Evolutionary conservation across 1,140 invertebrate species (phyloP).

Genomic region (Pseudomyrmex gracilis): DNA sequence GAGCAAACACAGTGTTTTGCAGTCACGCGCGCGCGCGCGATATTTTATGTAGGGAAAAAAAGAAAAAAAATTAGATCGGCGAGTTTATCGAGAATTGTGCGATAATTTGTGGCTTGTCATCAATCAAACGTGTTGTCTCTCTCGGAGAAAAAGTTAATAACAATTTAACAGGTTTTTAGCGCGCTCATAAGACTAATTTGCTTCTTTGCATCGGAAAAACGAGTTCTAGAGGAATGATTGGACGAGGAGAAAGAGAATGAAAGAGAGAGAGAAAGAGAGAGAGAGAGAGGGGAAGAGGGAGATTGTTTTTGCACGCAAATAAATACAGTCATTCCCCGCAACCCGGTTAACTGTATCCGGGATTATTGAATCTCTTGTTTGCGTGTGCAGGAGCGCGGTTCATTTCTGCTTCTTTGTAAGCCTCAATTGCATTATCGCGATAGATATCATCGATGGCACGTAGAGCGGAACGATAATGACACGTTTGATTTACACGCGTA

Average conservation of each 20-base stretch:
- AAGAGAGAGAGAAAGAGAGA: no score
- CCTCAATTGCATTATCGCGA: conserved; percentile 14
- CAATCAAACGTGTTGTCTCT: background rate
- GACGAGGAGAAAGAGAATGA: no score
- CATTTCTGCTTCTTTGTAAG: conserved; percentile 45
- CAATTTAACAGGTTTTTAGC: conserved; percentile 14
- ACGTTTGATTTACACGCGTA: conserved; percentile 43
- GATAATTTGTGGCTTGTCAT: background rate
- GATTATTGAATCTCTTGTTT: conserved; percentile 58
- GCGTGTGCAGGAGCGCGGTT: background rate
- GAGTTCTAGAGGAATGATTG: background rate
- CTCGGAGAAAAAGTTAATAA: background rate
- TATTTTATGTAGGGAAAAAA: no score
- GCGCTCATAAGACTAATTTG: background rate
- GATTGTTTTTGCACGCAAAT: conserved; percentile 16
- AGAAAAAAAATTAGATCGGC: no score
- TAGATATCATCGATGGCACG: conserved; percentile 49
- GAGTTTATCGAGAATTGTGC: no score
- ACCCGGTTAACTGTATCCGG: conserved; percentile 45
- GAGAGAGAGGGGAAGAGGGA: background rate
- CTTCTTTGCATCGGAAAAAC: background rate
- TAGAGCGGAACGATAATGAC: conserved; percentile 60
- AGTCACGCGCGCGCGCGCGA: no score
- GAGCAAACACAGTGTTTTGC: no score
- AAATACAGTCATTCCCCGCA: conserved; percentile 2